These are phyloP conservation scores for Anoplophora glabripennis DNA, from an alignment of 1,140 invertebrate genomes.

Conservation along the genomic window DNA sequence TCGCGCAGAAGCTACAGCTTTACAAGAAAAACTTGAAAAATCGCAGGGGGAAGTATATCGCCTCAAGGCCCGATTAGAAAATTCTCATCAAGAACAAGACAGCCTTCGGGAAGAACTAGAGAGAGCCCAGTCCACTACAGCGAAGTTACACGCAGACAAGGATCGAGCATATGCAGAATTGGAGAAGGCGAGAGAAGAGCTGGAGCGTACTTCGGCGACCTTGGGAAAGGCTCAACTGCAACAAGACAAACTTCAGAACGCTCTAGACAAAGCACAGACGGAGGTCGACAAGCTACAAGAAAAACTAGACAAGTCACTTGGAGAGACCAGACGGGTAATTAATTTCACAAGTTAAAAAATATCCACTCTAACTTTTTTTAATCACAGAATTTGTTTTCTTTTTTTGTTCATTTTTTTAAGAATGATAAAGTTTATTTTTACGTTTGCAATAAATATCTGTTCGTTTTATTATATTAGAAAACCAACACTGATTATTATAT, in stretches of 20 bases:
- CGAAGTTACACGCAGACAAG: slow-evolving; percentile 80
- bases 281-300: slow-evolving; percentile 90
- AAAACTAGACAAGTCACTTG: slow-evolving; percentile 74
- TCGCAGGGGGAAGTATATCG: slow-evolving; percentile 92
- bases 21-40: slow-evolving; percentile 91
- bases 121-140: slow-evolving; percentile 68
- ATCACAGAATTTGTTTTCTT: too few relatives aligned
- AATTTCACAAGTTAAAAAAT: slow-evolving; percentile 3
- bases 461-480: too few relatives aligned
- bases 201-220: slow-evolving; percentile 84
- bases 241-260: slow-evolving; percentile 84
- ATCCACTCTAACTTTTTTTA: background rate
- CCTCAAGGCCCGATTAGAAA: slow-evolving; percentile 89
- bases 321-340: slow-evolving; percentile 76
- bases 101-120: slow-evolving; percentile 89
- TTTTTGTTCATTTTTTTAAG: too few relatives aligned
- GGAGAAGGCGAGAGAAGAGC: slow-evolving; percentile 86
- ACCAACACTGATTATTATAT: too few relatives aligned
- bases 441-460: too few relatives aligned
- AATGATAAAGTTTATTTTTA: too few relatives aligned
- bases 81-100: slow-evolving; percentile 90
- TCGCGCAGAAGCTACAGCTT: slow-evolving; percentile 73
- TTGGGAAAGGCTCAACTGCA: slow-evolving; percentile 86
- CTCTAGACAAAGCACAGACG: slow-evolving; percentile 83
- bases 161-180: slow-evolving; percentile 81